phyloP scores from a whole-genome alignment of 2,113 vertebrate genomes.

The Bothrops jararaca region DNA sequence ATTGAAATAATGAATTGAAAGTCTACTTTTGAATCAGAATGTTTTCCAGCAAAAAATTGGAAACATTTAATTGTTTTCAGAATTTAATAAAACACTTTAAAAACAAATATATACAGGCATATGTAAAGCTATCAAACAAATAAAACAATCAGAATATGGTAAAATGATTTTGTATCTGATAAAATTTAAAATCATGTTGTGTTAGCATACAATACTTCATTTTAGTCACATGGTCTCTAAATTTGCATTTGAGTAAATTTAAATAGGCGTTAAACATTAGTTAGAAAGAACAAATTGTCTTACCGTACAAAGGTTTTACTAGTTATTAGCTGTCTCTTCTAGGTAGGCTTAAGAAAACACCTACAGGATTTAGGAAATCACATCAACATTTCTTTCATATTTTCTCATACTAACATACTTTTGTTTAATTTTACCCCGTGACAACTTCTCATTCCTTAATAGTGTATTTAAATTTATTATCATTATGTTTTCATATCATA shows the following conservation, averaged over 20 bases:
- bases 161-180: constrained; percentile 3
- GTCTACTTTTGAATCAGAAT: neutral
- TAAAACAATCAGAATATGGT: neutral
- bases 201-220: constrained; percentile 43
- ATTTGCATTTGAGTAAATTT: constrained; percentile 45
- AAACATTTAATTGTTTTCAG: constrained; percentile 1
- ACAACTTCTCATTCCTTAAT: constrained; percentile 16
- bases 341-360: constrained; percentile 39
- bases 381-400: constrained; percentile 11
- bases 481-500: constrained; percentile 9
- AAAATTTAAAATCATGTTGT: constrained; percentile 49
- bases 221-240: constrained; percentile 26
- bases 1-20: neutral
- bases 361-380: constrained; percentile 27
- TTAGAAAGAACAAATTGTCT: constrained; percentile 56
- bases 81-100: neutral
- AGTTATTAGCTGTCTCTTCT: constrained; percentile 53
- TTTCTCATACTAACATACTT: neutral
- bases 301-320: constrained; percentile 44
- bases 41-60: neutral
- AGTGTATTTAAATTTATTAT: constrained; percentile 17
- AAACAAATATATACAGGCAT: constrained; percentile 17
- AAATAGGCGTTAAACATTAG: constrained; percentile 50
- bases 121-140: constrained; percentile 21
- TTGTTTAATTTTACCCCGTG: neutral